phyloP scores from a whole-genome alignment of 2,888 invertebrate species.

The Calameuta filiformis region DNA sequence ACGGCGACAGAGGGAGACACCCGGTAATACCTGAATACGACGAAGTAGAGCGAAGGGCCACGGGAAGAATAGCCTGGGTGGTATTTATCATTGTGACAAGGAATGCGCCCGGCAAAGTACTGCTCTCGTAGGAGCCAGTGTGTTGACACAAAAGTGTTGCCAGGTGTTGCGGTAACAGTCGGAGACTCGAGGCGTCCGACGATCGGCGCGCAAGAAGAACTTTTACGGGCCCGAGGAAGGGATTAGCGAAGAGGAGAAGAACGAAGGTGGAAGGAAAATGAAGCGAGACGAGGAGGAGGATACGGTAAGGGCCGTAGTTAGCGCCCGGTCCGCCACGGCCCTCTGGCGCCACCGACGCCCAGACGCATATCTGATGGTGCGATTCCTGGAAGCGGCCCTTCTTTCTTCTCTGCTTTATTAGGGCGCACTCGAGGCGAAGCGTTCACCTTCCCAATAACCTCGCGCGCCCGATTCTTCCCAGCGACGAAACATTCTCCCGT shows the following conservation, averaged over 20 bases:
- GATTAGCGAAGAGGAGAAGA: not conserved
- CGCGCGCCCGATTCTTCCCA: conserved; percentile 36
- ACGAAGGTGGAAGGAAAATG: conserved; percentile 42
- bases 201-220: not conserved
- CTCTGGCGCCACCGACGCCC: conserved; percentile 48
- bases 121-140: not conserved
- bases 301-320: conserved; percentile 46
- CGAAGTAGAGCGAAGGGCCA: conserved; percentile 8
- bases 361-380: conserved; percentile 47
- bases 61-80: conserved; percentile 4
- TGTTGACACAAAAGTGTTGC: not conserved
- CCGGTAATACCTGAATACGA: not conserved
- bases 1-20: not conserved
- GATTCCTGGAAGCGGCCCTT: conserved; percentile 44
- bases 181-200: conserved; percentile 17
- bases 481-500: conserved; percentile 25
- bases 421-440: conserved; percentile 24
- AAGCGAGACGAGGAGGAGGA: conserved; percentile 44
- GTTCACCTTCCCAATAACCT: conserved; percentile 53
- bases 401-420: conserved; percentile 43
- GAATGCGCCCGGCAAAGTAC: conserved; percentile 1
- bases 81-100: conserved; percentile 2
- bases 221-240: not conserved
- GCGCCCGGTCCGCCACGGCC: conserved; percentile 54
- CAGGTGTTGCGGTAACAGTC: not conserved